These are phyloP conservation scores for Scleropages formosus DNA, from an alignment of 2,797 vertebrate genomes.

Conservation along the genomic window DNA sequence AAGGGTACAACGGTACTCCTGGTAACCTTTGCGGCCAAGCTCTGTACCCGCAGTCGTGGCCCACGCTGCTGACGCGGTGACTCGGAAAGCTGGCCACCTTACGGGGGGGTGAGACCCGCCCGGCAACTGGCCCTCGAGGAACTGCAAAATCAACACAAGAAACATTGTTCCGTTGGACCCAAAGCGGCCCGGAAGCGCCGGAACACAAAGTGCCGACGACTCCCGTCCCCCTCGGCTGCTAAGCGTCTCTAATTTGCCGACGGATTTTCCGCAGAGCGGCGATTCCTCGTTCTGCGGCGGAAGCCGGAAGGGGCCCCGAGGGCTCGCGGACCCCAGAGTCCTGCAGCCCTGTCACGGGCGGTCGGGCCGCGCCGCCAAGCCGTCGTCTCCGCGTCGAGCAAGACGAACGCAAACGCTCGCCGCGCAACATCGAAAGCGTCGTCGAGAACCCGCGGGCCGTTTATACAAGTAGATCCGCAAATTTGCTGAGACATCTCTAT, in stretches of 20 bases:
- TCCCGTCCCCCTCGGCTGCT: neutral
- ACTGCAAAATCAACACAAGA: conserved; percentile 1
- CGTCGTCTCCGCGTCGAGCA: conserved; percentile 49
- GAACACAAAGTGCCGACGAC: too few relatives aligned
- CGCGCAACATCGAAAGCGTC: conserved; percentile 42
- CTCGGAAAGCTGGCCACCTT: too few relatives aligned
- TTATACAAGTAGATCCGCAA: conserved; percentile 43
- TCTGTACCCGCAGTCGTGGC: too few relatives aligned
- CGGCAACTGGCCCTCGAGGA: neutral
- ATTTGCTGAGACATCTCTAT: conserved; percentile 44
- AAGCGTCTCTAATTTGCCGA: neutral
- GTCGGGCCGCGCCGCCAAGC: conserved; percentile 40
- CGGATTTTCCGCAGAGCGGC: conserved; percentile 40
- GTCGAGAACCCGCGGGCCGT: conserved; percentile 35
- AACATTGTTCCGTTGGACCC: conserved; percentile 30
- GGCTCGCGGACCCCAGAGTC: conserved; percentile 37
- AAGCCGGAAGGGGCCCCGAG: conserved; percentile 42
- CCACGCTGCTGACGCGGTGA: too few relatives aligned
- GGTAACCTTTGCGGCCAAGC: too few relatives aligned
- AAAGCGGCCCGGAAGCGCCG: neutral
- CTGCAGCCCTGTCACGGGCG: conserved; percentile 41
- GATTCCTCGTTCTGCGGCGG: conserved; percentile 32
- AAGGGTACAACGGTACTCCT: too few relatives aligned
- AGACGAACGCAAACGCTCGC: conserved; percentile 49
- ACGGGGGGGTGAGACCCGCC: neutral